Percentiles rank a stretch among this genome's conserved stretches.
These are phyloP conservation scores for Coenonympha glycerion DNA, from an alignment of 2,888 invertebrate genomes.

Conservation along the genomic window DNA sequence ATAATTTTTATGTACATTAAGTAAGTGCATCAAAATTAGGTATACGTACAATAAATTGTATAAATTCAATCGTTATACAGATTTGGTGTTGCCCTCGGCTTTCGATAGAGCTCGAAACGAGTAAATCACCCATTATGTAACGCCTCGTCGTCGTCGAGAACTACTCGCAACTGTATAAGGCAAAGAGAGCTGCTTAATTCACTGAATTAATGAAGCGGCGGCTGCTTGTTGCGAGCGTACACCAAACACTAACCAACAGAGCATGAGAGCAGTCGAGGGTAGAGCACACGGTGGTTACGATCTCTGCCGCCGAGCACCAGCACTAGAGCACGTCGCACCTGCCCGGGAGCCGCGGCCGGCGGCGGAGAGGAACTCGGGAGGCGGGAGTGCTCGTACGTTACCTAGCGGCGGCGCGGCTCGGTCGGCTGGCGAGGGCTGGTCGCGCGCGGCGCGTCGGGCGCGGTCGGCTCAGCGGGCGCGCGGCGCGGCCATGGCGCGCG, in stretches of 20 bases:
- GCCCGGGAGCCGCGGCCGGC: constrained; percentile 33
- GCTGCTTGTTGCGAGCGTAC: constrained; percentile 25
- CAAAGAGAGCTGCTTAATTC: constrained; percentile 20
- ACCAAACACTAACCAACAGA: constrained; percentile 60
- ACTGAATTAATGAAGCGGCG: constrained; percentile 21
- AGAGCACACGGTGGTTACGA: constrained; percentile 54
- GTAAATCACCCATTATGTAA: constrained; percentile 36
- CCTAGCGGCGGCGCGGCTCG: constrained; percentile 42
- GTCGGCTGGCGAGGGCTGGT: constrained; percentile 34
- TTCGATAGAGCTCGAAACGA: constrained; percentile 5
- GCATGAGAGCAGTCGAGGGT: constrained; percentile 70
- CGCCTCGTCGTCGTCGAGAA: constrained; percentile 29
- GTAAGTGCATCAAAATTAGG: no score
- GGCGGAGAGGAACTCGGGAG: constrained; percentile 34
- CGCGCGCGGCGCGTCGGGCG: constrained; percentile 34
- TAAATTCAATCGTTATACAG: no score
- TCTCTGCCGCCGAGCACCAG: constrained; percentile 31
- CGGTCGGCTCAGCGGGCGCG: constrained; percentile 34
- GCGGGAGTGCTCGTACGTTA: constrained; percentile 40
- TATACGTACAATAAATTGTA: no score
- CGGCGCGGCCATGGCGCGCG: constrained; percentile 36
- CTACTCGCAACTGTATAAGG: constrained; percentile 23
- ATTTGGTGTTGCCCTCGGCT: not conserved
- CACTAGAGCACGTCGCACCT: no score
- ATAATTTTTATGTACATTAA: no score